Evolutionary conservation across 2,113 vertebrate genomes (phyloP), one percentile per base, ranked within the genome.

Genomic region (Toxostoma redivivum): DNA sequence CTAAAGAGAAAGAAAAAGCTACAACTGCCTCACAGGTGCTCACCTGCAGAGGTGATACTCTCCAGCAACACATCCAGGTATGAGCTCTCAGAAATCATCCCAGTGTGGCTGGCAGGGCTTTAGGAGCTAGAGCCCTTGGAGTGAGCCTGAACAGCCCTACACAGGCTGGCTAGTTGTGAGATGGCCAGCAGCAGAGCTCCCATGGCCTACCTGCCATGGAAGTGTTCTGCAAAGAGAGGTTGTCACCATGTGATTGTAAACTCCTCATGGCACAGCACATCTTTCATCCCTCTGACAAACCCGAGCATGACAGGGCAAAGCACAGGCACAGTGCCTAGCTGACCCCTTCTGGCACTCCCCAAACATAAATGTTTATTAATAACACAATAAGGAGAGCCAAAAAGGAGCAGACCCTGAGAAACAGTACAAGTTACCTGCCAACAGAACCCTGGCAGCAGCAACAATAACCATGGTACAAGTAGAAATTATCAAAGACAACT

Each of bases 401-500:
- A 82, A 89, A 84, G 33, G 62, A 88, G 58, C 57, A 91, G 40
- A 65, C 31, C 79, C 51, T 67, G 78, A 8, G 8, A 92, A 94
- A 94, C 20, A 11, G 54, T 20, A 60, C 79, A 80, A 91, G 91
- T 85, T 96, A 95, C 93, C 90, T 95, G 90, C 78, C 93, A 93
- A 21, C 72, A 51, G 81, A 95, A 90, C 88, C 86, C 81, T 56
- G 53, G 82, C 91, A 96, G 87, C 85, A 94, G 70, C 85, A 92
- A 21, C 67, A 65, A 91, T 91, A 88, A 90, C 88, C 62, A 73
- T 87, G 48, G 77, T 67, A 53, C 73, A 82, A 91, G 85, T 44
- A 96, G 84, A 42, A 81, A 96, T 47, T 38, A 92, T 95, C 96
- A 94, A 88, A 97, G 93, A 94, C 93, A 86, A 96, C 95, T 97